A percentile compares a stretch with the other conserved stretches of the same genome.
These are phyloP conservation scores for Crocodylus rhombifer DNA, from an alignment of 2,797 vertebrate genomes.

Conservation along the genomic window DNA sequence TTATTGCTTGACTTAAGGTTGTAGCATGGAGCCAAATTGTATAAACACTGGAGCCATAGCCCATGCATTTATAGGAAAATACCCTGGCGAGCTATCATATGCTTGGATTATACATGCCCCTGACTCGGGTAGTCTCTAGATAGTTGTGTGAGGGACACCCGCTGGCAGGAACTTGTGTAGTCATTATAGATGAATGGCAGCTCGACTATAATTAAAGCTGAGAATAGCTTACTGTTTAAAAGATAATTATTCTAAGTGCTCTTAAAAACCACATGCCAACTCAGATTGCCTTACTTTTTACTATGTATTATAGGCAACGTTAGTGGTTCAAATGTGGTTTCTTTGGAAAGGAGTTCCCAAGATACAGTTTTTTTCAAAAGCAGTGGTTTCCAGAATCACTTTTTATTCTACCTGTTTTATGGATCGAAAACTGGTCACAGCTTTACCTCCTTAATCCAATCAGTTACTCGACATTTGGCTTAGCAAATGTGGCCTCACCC, in stretches of 20 bases:
- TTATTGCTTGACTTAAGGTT: slow-evolving; percentile 18
- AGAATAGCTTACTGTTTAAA: not conserved
- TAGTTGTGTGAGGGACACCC: not conserved
- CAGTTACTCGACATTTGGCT: too few species aligned
- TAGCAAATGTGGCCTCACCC: too few species aligned
- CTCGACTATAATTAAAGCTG: not conserved
- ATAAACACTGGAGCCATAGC: too few species aligned
- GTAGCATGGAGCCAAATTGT: not conserved
- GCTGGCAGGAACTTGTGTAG: not conserved
- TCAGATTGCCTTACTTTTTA: not conserved
- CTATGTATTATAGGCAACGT: not conserved
- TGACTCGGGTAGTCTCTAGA: not conserved
- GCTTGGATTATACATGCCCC: not conserved
- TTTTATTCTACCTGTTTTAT: too few species aligned
- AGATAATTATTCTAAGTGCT: not conserved
- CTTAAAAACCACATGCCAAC: not conserved
- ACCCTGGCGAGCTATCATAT: not conserved
- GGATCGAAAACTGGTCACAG: too few species aligned
- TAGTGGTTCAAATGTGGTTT: not conserved
- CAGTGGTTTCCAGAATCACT: too few species aligned
- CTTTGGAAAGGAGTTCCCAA: not conserved
- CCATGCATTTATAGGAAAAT: too few species aligned
- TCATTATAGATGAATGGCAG: not conserved
- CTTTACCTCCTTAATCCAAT: too few species aligned
- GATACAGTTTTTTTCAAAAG: not conserved